Conservation (phyloP, 2,113 vertebrate species). For the Terrapene triunguis region DNA sequence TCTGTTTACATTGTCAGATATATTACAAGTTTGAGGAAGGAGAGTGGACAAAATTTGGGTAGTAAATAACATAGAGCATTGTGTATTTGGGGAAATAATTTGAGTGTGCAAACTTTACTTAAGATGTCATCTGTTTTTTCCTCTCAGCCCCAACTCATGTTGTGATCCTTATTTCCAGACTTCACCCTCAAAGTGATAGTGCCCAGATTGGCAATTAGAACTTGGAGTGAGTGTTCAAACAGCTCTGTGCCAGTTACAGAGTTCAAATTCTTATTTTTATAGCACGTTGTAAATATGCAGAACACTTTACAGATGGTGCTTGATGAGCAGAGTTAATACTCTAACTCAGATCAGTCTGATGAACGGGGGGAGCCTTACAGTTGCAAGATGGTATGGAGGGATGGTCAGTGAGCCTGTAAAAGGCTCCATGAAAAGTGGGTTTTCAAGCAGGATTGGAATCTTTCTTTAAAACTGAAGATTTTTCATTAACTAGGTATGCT, state of each 20-base stretch:
- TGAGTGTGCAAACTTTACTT: not conserved
- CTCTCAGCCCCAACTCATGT: not conserved
- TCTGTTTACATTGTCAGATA: not conserved
- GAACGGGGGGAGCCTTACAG: conserved; percentile 22
- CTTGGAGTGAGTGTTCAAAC: not conserved
- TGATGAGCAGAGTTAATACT: not conserved
- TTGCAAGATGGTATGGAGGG: not conserved
- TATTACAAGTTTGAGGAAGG: not conserved
- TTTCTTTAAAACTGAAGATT: conserved; percentile 51
- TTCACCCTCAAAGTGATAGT: not conserved
- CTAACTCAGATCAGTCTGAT: not conserved
- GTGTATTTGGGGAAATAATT: not conserved
- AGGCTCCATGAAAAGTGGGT: not conserved
- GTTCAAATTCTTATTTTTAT: not conserved
- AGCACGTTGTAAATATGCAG: not conserved
- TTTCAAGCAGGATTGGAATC: conserved; percentile 19
- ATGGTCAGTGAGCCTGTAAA: not conserved
- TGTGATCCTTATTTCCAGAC: not conserved
- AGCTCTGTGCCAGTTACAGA: not conserved
- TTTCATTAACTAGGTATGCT: conserved; percentile 20
- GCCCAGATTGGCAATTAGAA: not conserved
- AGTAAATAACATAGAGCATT: rapidly evolving
- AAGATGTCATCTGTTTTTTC: not conserved
- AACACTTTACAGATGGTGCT: not conserved
- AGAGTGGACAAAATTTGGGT: not conserved